Percentiles rank a stretch among this genome's conserved stretches.
These are phyloP conservation scores for Cichladusa arquata DNA, from an alignment of 2,113 vertebrate genomes.

Conservation along the genomic window DNA sequence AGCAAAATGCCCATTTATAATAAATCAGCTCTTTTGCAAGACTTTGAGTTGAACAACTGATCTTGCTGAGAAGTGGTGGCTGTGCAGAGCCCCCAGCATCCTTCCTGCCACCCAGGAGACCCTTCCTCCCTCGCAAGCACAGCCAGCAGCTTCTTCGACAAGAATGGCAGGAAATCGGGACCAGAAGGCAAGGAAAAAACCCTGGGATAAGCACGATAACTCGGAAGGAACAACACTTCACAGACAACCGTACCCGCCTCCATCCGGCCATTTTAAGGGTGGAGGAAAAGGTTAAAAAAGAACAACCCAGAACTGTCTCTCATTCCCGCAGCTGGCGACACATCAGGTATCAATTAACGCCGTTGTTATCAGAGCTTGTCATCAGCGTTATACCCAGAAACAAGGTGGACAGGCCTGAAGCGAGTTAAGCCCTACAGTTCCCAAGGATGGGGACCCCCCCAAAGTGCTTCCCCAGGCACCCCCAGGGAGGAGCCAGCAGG, in stretches of 20 bases:
- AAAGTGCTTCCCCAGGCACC: rapidly evolving
- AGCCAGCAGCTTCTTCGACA: background rate
- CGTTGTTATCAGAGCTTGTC: background rate
- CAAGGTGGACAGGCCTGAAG: background rate
- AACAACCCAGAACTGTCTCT: background rate
- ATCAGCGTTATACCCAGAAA: background rate
- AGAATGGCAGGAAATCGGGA: conserved; percentile 40
- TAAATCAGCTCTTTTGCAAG: background rate
- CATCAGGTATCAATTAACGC: background rate
- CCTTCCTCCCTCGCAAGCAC: background rate
- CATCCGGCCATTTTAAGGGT: background rate
- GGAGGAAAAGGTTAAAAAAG: background rate
- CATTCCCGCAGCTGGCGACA: background rate
- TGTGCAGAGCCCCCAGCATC: background rate
- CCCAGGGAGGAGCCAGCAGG: background rate
- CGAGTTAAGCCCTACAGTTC: background rate
- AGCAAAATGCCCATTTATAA: background rate
- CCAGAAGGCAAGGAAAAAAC: conserved; percentile 15
- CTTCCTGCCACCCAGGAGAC: conserved; percentile 25
- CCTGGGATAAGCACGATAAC: background rate
- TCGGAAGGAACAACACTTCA: background rate
- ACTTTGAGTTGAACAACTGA: rapidly evolving
- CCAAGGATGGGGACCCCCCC: background rate
- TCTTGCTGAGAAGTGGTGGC: background rate
- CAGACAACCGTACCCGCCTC: background rate